Base-by-base conservation (phyloP, 2,797 vertebrate genomes). In the Poecilia gillii region DNA sequence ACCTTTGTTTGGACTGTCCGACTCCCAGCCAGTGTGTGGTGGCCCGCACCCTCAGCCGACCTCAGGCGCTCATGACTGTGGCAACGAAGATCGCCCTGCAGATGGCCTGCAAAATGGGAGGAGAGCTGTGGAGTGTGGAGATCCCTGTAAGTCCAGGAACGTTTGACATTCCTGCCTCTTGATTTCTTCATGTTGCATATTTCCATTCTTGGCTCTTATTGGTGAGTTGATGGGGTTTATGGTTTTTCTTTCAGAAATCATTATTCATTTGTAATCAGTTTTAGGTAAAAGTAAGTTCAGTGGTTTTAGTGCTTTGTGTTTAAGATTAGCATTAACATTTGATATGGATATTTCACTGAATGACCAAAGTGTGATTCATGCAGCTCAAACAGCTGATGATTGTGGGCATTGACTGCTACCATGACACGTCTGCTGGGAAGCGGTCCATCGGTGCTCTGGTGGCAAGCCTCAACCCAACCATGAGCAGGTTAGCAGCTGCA, bases 21-120 rank as follows among this genome's bases (percentile, higher is more conserved):
- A 92, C 96, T 11, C 98, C 98, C 66, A 99, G 99, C 85, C 99
- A 99, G 81, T 99, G 99, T 76, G 97, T 99, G 78, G 0, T 99
- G 47, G 91, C 96, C 20, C 96, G 97, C 0, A 99, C 97, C 4
- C 78, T 99, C 51, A 95, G 95, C 88, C 96, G 94, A 45, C 96
- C 96, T 20, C 97, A 98, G 84, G 90, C 95, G 0, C 89, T 97
- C 71, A 95, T 97, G 97, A 96, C 97, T 0, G 91, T 99, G n/a
- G 97, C 96, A 5, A 98, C 98, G 3, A 99, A 99, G 94, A 97
- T 99, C 1, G 97, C 96, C 14, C 89, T 99, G 73, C 99, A 99
- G 90, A 98, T 99, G 92, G 97, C 97, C 79, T 99, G 97, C 91
- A 99, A 99, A 94, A 98, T 99, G 96, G 98, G 98, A 31, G 98